Base-by-base conservation (phyloP, 2,113 vertebrate genomes). In the Gallinago jamesoni region DNA sequence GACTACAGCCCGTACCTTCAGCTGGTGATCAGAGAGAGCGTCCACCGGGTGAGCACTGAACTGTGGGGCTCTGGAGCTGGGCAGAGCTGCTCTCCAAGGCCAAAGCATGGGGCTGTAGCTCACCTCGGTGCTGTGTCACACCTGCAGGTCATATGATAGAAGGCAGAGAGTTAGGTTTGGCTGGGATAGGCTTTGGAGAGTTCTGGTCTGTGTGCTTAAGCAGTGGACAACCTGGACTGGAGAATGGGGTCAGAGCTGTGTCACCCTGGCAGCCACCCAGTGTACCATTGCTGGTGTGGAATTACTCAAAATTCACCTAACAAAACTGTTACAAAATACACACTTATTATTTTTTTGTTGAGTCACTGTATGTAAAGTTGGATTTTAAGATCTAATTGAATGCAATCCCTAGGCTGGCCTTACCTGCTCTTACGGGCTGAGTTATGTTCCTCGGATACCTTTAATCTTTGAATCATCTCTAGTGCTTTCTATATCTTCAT, bases 1-100 rank as follows among this genome's bases (percentile, higher is more conserved):
- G 70, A 5, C 25, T 0, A 3, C 48, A 30, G 75, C 39, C 28
- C 5, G 0, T 35, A 41, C 16, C 47, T 55, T 63, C 50, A 2
- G 33, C 1, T 3, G 55, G 67, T 1, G 5, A 56, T 4, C 27
- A 17, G 70, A 4, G 43, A 7, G 55, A 23, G 28, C 27, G 22
- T 3, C 4, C 2, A 0, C 33, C 13, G 5, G 0, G 0, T 0
- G 33, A 60, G 70, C 72, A 0, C 56, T 15, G 5, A 31, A 21
- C 18, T 7, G 0, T 1, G 7, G 33, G 28, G 79, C 57, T 72
- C 79, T 10, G 62, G 0, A 3, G 78, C 22, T 1, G 6, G n/a
- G 50, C 77, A 35, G 57, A 47, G 86, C 39, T 9, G 75, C 62
- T 60, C 57, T 20, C 2, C 1, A 1, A 19, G 66, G 83, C 53